Percentiles rank a stretch among this genome's conserved stretches.
Conservation (phyloP, 2,113 vertebrate genomes). For the Megaptera novaeangliae region DNA sequence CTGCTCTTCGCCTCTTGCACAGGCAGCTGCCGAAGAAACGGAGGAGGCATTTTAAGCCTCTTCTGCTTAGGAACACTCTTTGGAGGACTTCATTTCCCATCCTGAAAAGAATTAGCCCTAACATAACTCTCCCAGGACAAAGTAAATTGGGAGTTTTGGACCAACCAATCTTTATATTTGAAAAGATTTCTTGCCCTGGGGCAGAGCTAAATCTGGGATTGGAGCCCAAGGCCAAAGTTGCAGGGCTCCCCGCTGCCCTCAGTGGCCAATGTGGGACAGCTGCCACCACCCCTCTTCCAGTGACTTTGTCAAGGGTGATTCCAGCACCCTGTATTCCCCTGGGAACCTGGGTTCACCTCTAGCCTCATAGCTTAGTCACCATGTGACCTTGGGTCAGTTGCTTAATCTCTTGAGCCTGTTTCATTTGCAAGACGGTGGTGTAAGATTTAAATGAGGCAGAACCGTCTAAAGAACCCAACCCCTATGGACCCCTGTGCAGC, state of each 20-base stretch:
- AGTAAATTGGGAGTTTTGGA: not conserved
- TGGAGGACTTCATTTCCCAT: not conserved
- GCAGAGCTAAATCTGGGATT: not conserved
- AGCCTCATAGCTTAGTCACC: not conserved
- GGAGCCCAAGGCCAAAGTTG: not conserved
- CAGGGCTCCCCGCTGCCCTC: rapidly evolving
- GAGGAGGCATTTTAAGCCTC: not conserved
- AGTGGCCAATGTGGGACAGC: not conserved
- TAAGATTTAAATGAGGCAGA: not conserved
- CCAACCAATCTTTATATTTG: not conserved
- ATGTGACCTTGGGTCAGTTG: not conserved
- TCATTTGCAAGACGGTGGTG: not conserved
- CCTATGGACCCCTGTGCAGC: not conserved
- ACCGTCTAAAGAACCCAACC: not conserved
- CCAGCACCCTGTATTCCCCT: not conserved
- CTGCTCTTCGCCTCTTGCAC: not conserved
- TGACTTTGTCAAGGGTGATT: not conserved
- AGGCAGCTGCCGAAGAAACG: not conserved
- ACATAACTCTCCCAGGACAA: not conserved
- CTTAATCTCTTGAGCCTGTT: not conserved
- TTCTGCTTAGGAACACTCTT: not conserved
- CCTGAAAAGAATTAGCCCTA: not conserved
- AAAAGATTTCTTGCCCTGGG: not conserved
- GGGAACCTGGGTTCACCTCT: not conserved
- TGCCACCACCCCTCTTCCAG: not conserved